phyloP scores from a whole-genome alignment of 2,888 invertebrate species.

The Fragum sueziense region DNA sequence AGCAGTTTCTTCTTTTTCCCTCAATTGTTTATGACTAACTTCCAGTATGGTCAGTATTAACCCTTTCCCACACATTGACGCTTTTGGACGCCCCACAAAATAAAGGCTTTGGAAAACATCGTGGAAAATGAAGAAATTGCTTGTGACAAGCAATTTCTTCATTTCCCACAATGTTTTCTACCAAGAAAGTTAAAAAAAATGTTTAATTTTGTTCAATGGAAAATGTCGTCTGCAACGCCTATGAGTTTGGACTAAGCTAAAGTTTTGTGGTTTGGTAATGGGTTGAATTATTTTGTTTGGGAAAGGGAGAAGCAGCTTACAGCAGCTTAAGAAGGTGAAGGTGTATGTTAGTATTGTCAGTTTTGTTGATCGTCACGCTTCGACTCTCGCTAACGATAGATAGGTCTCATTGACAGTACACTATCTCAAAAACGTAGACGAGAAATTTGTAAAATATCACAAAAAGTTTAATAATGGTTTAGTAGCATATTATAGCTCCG shows the following conservation, averaged over 20 bases:
- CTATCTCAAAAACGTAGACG: not conserved
- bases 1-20: too few species aligned
- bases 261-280: not conserved
- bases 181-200: too few species aligned
- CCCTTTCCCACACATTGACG: too few species aligned
- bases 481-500: not conserved
- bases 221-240: not conserved
- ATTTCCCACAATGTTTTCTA: slow-evolving; percentile 2
- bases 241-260: not conserved
- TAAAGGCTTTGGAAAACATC: too few species aligned
- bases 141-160: slow-evolving; percentile 1
- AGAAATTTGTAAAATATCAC: slow-evolving; percentile 18
- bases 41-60: too few species aligned
- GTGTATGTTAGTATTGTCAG: slow-evolving; percentile 1
- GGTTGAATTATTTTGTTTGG: too few species aligned
- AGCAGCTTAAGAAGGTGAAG: not conserved
- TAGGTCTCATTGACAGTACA: slow-evolving; percentile 11
- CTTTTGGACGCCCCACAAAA: too few species aligned
- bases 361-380: slow-evolving; percentile 7
- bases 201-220: not conserved
- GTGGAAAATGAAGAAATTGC: too few species aligned
- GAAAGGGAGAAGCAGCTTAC: too few species aligned
- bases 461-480: slow-evolving; percentile 8
- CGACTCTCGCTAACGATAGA: slow-evolving; percentile 1
- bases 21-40: too few species aligned